Evolutionary conservation across 1,140 invertebrate species (phyloP).

Genomic region (Drosophila melanogaster): DNA sequence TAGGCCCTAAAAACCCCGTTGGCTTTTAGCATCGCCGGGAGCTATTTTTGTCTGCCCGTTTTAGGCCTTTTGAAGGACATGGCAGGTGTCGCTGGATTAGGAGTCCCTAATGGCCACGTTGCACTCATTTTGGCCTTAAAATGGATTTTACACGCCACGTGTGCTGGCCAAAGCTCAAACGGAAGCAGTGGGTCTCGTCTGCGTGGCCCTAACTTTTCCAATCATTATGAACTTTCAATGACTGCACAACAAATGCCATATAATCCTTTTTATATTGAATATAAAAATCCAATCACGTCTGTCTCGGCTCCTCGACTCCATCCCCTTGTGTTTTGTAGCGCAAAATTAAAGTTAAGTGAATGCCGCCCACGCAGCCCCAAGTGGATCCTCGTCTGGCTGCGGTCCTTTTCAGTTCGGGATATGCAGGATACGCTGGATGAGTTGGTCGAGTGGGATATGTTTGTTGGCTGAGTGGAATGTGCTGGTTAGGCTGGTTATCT

Average conservation of each 20-base stretch:
- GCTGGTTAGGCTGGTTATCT: conserved; percentile 46
- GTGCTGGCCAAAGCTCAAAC: conserved; percentile 7
- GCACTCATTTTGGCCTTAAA: conserved; percentile 54
- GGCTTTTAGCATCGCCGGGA: neutral
- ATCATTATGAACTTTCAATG: conserved; percentile 77
- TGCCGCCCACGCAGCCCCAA: conserved; percentile 52
- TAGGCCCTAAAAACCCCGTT: conserved; percentile 5
- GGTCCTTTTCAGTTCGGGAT: conserved; percentile 29
- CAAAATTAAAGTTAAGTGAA: conserved; percentile 72
- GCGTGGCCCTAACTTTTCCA: conserved; percentile 73
- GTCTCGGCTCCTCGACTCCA: conserved; percentile 7
- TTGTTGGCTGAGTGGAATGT: conserved; percentile 8
- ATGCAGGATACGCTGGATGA: conserved; percentile 18
- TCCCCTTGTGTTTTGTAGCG: conserved; percentile 49
- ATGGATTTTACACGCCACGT: conserved; percentile 65
- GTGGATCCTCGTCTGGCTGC: conserved; percentile 40
- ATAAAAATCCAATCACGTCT: conserved; percentile 80
- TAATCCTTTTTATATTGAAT: conserved; percentile 84
- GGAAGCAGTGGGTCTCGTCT: conserved; percentile 21
- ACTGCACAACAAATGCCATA: conserved; percentile 60
- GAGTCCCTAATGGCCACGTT: conserved; percentile 39
- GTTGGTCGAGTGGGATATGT: conserved; percentile 4
- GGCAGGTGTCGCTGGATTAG: conserved; percentile 21
- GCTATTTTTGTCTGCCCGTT: conserved; percentile 39
- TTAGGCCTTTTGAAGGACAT: conserved; percentile 11